Percentiles rank a stretch among this genome's conserved stretches.
Evolutionary conservation across 2,797 vertebrate genomes (phyloP).

Genomic region (Vireo griseus): DNA sequence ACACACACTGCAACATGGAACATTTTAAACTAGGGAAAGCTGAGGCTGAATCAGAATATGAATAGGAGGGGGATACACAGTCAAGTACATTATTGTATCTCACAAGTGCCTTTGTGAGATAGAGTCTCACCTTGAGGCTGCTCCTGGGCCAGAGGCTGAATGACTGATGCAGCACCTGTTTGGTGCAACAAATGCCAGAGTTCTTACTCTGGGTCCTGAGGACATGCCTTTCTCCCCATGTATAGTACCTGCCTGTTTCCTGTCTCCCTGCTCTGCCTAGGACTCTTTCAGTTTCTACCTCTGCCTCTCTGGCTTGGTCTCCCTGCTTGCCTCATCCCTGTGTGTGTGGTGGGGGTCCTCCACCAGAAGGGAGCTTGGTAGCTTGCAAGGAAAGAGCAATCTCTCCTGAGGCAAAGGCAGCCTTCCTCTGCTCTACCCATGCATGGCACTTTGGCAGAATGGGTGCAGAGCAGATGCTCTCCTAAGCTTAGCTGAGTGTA

Average conservation of each 20-base stretch:
- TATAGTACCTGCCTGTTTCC: neutral
- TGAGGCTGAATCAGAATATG: neutral
- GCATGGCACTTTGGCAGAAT: neutral
- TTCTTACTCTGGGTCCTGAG: neutral
- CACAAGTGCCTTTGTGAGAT: neutral
- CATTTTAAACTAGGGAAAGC: neutral
- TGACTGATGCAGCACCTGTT: neutral
- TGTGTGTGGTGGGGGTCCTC: rapidly evolving
- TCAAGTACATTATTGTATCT: neutral
- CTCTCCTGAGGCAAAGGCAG: neutral
- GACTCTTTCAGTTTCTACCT: neutral
- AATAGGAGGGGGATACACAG: neutral
- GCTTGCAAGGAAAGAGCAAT: neutral
- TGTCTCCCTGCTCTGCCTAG: neutral
- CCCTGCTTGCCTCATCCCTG: neutral
- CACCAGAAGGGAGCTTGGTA: neutral
- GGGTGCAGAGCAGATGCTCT: neutral
- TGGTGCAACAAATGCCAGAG: neutral
- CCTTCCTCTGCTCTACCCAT: neutral
- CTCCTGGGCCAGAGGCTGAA: neutral
- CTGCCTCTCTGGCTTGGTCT: neutral
- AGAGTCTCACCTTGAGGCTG: neutral
- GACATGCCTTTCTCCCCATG: neutral
- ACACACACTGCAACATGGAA: neutral
- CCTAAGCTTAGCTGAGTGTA: neutral